Conservation (phyloP, 2,113 vertebrate genomes). For the Leucopsar rothschildi region DNA sequence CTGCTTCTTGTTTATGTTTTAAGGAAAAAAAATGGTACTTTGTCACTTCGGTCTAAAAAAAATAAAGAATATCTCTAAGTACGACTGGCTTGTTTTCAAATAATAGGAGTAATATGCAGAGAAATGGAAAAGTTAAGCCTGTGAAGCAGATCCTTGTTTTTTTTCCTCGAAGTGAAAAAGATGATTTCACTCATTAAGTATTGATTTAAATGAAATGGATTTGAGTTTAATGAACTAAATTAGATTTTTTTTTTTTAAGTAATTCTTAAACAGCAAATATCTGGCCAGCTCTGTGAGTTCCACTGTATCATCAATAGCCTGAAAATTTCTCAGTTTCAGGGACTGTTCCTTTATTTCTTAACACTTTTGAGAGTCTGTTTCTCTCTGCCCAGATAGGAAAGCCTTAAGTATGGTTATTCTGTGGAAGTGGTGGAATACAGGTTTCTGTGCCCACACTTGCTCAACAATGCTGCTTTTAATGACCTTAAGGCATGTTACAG, state of each 20-base stretch:
- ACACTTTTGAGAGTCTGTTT: neutral
- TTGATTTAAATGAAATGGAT: neutral
- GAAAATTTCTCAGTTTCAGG: neutral
- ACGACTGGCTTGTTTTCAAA: neutral
- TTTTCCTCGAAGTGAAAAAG: neutral
- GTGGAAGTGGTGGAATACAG: neutral
- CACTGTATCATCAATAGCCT: neutral
- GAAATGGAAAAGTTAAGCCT: neutral
- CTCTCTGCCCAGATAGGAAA: neutral
- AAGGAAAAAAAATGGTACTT: neutral
- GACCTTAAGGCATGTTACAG: neutral
- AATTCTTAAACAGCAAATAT: neutral
- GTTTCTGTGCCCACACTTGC: neutral
- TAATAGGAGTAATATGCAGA: neutral
- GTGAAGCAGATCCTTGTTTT: neutral
- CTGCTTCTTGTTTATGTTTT: neutral
- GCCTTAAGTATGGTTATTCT: neutral
- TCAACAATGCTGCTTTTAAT: neutral
- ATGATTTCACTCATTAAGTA: neutral
- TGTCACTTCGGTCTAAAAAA: neutral
- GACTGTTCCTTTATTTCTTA: slow-evolving; percentile 3
- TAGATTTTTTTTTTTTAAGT: neutral
- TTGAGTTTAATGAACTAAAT: neutral
- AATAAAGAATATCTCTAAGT: neutral
- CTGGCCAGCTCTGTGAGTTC: neutral